Base-by-base conservation (phyloP, 2,888 invertebrate genomes). In the Tachina fera region DNA sequence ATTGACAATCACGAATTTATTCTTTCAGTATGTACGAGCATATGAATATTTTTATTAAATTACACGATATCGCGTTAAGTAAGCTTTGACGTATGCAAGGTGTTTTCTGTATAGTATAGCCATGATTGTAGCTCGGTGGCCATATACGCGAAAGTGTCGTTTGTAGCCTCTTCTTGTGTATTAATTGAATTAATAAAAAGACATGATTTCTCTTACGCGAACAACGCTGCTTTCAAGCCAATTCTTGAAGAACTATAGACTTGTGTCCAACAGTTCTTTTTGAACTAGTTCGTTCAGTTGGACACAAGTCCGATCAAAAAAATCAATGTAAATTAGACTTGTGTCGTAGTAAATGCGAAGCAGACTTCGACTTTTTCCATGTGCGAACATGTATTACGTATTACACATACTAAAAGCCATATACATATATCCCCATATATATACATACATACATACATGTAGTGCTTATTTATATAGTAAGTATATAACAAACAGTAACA, bases 131-230 rank as follows among this genome's bases (percentile, higher is more conserved):
- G 11, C 61, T 60, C 16, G 11, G 43, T 16, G 61, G 43, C 43
- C 16, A 61, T 61, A 16, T 16, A 10, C 43, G 6, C n/a, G 61
- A 61, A 1, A 61, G 43, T 61, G 43, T 43, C 5, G 9, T 16
- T 70, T 51, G 49, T 65, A 65, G 41, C 60, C 75, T 83, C 81
- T 82, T 87, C 89, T 88, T 90, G 89, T 90, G 88, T 88, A 91
- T 88, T 89, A 87, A 83, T 90, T 89, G 87, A 86, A 90, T 88
- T 88, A 90, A 89, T 89, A 90, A 88, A 90, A 90, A 90, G 90
- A 91, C 90, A 88, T 90, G 89, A 89, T 88, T 91, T 86, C 78
- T 79, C 84, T 83, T 88, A 84, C 83, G 83, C 87, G 78, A 87
- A 83, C 83, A 72, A 81, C 77, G 87, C 86, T 88, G 87, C 88